Percentiles rank a stretch among this genome's conserved stretches.
Evolutionary conservation across 2,797 vertebrate genomes (phyloP).

Genomic region (Falco novaeseelandiae): DNA sequence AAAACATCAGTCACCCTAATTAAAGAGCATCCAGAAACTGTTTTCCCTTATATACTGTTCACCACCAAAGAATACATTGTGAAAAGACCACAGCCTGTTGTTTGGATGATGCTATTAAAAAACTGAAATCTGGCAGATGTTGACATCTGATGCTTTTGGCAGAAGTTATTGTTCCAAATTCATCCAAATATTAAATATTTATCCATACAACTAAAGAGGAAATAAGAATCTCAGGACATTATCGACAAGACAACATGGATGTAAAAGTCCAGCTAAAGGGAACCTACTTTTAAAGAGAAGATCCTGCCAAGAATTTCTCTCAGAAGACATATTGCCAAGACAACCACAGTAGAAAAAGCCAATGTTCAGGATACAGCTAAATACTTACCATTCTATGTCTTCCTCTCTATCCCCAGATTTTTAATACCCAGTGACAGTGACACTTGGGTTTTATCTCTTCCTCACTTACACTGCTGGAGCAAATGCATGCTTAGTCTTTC

Average conservation of each 20-base stretch:
- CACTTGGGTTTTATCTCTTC: conserved; percentile 8
- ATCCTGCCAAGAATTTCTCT: background rate
- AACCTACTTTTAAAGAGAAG: background rate
- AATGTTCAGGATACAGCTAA: background rate
- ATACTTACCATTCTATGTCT: background rate
- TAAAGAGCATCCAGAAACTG: conserved; percentile 38
- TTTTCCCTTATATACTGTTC: background rate
- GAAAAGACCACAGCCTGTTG: background rate
- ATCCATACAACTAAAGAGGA: background rate
- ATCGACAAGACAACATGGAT: background rate
- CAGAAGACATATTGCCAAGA: background rate
- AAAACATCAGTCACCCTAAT: conserved; percentile 65
- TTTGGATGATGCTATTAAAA: background rate
- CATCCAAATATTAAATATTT: conserved; percentile 8
- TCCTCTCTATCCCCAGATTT: background rate
- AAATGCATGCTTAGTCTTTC: background rate
- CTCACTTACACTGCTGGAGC: background rate
- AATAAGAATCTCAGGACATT: background rate
- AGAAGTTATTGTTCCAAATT: background rate
- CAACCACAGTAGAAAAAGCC: background rate
- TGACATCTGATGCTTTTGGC: background rate
- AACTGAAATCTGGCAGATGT: background rate
- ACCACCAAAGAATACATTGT: background rate
- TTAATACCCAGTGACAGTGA: background rate
- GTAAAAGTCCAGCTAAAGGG: background rate